These are phyloP conservation scores for Nesogale talazaci DNA, from an alignment of 2,113 vertebrate genomes.

Conservation along the genomic window DNA sequence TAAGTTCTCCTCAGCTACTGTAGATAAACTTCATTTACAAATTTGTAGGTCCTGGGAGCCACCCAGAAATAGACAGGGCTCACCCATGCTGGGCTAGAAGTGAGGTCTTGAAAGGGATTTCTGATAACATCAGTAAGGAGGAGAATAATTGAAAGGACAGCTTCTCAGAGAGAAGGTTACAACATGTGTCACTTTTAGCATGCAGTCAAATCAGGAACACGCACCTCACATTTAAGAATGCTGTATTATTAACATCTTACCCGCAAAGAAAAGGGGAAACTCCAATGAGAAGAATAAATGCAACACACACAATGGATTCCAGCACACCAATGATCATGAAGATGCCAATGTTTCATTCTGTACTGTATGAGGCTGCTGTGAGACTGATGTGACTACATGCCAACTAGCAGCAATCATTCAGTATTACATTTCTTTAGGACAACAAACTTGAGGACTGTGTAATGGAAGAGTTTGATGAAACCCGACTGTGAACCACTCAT, in stretches of 20 bases:
- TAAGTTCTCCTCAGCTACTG: not conserved
- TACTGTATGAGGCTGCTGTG: not conserved
- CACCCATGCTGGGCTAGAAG: not conserved
- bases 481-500: not conserved
- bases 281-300: not conserved
- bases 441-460: not conserved
- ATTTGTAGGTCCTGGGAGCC: not conserved
- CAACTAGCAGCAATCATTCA: not conserved
- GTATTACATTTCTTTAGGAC: slow-evolving; percentile 10
- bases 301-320: not conserved
- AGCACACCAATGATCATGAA: not conserved
- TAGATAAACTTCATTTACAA: not conserved
- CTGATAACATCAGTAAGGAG: not conserved
- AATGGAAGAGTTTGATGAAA: not conserved
- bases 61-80: not conserved
- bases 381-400: not conserved
- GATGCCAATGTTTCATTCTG: not conserved
- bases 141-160: not conserved
- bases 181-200: not conserved
- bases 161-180: not conserved
- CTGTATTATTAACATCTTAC: not conserved
- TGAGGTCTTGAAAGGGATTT: not conserved
- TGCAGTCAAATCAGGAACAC: not conserved
- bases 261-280: not conserved
- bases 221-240: not conserved